Base-by-base conservation (phyloP, 2,797 vertebrate species). In the Sphenodon punctatus region DNA sequence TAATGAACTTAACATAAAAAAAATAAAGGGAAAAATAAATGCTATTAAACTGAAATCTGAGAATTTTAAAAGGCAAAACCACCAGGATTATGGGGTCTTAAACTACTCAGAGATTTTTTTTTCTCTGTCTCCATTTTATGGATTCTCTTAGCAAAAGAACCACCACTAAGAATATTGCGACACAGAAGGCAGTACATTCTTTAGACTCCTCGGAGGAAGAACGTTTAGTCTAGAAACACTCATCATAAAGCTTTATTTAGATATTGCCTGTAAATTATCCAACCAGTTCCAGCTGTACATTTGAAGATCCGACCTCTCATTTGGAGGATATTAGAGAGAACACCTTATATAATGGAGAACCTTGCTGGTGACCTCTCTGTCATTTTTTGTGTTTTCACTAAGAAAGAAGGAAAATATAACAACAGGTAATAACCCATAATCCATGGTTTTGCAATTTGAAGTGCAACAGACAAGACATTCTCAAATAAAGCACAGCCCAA, bases 11-110 rank as follows among this genome's bases (percentile, higher is more conserved):
- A 92, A 94, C 93, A 92, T 87, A 94, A 32, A 92, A 88, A 92
- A 94, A 92, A 95, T 93, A 92, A 93, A 91, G 84, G 84, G 94
- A 94, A 94, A 95, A 94, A 94, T 93, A 95, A 91, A 92, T 55
- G 91, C 75, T 93, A 93, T 95, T 96, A 96, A 97, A 97, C 89
- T 92, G 94, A 95, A 93, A 93, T 88, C 86, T 85, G 93, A 96
- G 94, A 95, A 80, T 75, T 84, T 80, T 82, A 79, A 87, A 91
- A 75, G 48, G 75, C 19, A 78, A 80, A 91, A 85, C 6, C 36
- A 61, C 14, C 67, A 67, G 39, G 41, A 61, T 75, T 91, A 51
- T 10, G 2, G 6, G 63, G 23, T 30, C 27, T 73, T 84, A 63
- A 61, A 76, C 65, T 25, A n/a, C 41, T 70, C 13, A 6, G 27